These are phyloP conservation scores for Hemithea aestivaria DNA, from an alignment of 2,888 invertebrate species.

Conservation along the genomic window DNA sequence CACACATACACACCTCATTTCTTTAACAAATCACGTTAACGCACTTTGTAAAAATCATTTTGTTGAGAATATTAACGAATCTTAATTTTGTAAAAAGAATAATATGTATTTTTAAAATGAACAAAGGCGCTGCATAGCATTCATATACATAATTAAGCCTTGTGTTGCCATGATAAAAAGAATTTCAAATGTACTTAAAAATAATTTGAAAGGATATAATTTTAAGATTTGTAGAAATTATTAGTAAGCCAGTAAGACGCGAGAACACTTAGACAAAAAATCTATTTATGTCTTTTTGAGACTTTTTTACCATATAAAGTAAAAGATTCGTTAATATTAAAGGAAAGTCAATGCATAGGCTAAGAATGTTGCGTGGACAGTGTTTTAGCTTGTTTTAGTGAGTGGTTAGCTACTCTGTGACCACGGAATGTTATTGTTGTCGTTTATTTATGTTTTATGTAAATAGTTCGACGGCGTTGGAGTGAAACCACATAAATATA, in stretches of 20 bases:
- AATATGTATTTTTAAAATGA: not conserved
- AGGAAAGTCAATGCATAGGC: conserved; percentile 36
- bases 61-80: conserved; percentile 35
- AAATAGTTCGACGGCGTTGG: conserved; percentile 30
- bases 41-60: conserved; percentile 34
- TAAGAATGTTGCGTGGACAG: conserved; percentile 75
- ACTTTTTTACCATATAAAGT: not conserved
- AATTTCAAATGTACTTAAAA: no score
- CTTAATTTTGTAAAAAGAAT: conserved; percentile 21
- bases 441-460: conserved; percentile 27
- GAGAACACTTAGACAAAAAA: no score
- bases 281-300: no score
- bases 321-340: conserved; percentile 47
- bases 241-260: no score
- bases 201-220: no score
- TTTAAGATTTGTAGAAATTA: no score
- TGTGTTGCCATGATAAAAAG: no score
- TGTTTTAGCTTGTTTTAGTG: conserved; percentile 40
- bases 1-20: conserved; percentile 54
- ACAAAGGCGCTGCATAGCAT: no score
- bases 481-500: conserved; percentile 1
- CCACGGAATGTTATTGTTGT: conserved; percentile 43
- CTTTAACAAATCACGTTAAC: conserved; percentile 25
- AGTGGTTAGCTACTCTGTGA: conserved; percentile 47
- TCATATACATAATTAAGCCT: no score